Conservation (phyloP, 2,113 vertebrate genomes). For the Nettapus auritus region DNA sequence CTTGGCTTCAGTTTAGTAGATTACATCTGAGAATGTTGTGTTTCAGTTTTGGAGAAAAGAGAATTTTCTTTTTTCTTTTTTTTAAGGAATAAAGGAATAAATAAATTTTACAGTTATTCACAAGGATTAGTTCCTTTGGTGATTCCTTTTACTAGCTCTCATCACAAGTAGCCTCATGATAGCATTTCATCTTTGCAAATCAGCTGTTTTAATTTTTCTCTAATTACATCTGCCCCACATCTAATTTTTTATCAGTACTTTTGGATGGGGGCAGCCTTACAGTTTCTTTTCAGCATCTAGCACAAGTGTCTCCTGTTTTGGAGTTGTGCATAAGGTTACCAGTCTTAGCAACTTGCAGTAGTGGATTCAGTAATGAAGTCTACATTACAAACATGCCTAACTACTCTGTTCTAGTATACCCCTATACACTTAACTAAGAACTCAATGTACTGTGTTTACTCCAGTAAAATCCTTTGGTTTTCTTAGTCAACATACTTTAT, state of each 20-base stretch:
- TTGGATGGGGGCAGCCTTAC: background rate
- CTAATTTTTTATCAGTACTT: background rate
- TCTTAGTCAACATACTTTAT: background rate
- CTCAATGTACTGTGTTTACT: background rate
- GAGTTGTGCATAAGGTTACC: accelerated
- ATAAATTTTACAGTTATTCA: background rate
- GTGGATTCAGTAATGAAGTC: background rate
- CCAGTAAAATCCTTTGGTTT: background rate
- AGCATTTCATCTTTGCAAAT: background rate
- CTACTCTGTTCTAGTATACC: background rate
- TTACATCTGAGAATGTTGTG: background rate
- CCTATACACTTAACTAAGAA: background rate
- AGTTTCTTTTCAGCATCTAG: background rate
- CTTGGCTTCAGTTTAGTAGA: background rate
- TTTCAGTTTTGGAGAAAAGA: background rate
- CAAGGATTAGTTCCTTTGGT: background rate
- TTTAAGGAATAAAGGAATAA: background rate
- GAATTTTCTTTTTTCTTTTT: background rate
- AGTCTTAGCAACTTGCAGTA: background rate
- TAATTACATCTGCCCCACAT: background rate
- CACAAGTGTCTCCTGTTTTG: background rate
- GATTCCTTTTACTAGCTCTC: background rate
- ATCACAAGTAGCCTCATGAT: background rate
- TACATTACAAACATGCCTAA: background rate
- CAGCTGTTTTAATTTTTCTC: background rate